Conservation (phyloP, 2,113 vertebrate species). For the Aegithalos caudatus region DNA sequence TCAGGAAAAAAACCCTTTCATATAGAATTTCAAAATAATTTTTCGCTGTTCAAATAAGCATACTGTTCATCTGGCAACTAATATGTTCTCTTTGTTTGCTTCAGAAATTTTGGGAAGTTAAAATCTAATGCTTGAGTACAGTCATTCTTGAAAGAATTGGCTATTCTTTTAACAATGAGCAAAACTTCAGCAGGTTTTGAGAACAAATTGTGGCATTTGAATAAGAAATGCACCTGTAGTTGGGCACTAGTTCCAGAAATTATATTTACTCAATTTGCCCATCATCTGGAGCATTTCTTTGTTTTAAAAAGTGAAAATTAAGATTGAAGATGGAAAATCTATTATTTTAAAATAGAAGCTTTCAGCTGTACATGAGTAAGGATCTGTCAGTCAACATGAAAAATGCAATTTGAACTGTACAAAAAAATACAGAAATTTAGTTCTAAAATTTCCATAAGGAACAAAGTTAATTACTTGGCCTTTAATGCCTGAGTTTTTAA, state of each 20-base stretch:
- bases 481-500: not conserved
- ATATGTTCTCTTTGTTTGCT: not conserved
- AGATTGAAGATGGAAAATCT: not conserved
- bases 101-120: not conserved
- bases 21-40: not conserved
- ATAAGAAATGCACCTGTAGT: not conserved
- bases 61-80: not conserved
- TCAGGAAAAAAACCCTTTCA: not conserved
- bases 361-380: not conserved
- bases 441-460: not conserved
- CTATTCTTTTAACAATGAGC: not conserved
- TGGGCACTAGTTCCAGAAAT: not conserved
- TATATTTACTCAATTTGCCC: not conserved
- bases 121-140: not conserved
- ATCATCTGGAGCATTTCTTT: not conserved
- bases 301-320: not conserved
- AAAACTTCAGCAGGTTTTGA: not conserved
- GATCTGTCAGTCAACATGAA: not conserved
- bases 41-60: not conserved
- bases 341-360: not conserved
- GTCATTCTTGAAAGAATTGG: not conserved
- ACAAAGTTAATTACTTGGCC: not conserved
- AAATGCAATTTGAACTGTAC: not conserved
- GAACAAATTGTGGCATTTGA: not conserved
- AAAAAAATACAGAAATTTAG: not conserved